Evolutionary conservation across 2,888 invertebrate species (phyloP).

Genomic region (Eubasilissa splendida): DNA sequence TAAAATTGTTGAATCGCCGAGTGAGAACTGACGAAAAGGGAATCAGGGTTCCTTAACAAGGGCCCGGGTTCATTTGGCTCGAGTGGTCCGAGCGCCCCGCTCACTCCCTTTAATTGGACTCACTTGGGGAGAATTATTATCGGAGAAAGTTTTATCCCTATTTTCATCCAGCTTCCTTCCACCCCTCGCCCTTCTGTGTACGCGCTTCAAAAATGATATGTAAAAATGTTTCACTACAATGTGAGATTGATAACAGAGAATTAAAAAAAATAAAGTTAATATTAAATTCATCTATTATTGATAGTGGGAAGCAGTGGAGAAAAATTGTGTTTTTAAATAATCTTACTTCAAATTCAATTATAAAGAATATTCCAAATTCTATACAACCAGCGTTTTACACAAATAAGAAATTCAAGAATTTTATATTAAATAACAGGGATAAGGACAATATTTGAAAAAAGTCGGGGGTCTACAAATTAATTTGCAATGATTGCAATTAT

Average conservation of each 20-base stretch:
- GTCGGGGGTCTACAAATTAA: too few relatives aligned
- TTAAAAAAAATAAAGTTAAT: background rate
- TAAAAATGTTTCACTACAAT: slow-evolving; percentile 2
- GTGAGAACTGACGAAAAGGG: slow-evolving; percentile 29
- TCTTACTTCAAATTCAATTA: too few relatives aligned
- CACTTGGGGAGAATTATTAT: slow-evolving; percentile 42
- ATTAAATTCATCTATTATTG: background rate
- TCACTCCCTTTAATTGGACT: slow-evolving; percentile 57
- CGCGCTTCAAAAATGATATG: slow-evolving; percentile 22
- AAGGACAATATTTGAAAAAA: too few relatives aligned
- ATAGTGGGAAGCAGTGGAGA: too few relatives aligned
- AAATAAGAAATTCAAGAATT: too few relatives aligned
- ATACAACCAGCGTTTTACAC: too few relatives aligned
- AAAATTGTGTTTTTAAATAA: too few relatives aligned
- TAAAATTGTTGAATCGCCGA: slow-evolving; percentile 24
- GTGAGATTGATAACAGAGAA: background rate
- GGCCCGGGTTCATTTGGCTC: slow-evolving; percentile 55
- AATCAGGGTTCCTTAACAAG: slow-evolving; percentile 46
- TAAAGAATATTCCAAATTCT: too few relatives aligned
- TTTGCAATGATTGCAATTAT: too few relatives aligned
- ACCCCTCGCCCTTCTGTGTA: background rate
- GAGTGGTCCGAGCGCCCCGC: slow-evolving; percentile 53
- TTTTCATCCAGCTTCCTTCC: background rate
- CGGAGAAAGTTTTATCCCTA: slow-evolving; percentile 34
- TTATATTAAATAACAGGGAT: too few relatives aligned